Percentiles rank a stretch among this genome's conserved stretches.
These are phyloP conservation scores for Charanyca ferruginea DNA, from an alignment of 2,888 invertebrate species.

Conservation along the genomic window DNA sequence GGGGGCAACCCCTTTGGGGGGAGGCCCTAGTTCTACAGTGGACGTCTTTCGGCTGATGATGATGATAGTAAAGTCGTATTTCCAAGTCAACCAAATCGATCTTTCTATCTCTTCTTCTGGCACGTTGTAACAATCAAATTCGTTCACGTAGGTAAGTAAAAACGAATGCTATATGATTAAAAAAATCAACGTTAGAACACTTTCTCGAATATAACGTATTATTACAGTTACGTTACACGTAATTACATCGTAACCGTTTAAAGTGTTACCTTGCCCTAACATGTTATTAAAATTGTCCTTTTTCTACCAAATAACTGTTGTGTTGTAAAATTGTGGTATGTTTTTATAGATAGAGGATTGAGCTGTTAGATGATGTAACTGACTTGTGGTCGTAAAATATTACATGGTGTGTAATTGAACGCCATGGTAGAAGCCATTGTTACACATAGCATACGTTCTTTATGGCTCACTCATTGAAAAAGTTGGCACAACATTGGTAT, in stretches of 20 bases:
- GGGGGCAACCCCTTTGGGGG: no score
- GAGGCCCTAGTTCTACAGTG: no score
- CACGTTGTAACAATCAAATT: conserved; percentile 27
- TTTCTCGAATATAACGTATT: conserved; percentile 52
- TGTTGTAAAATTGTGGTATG: conserved; percentile 19
- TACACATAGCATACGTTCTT: no score
- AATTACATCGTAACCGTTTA: conserved; percentile 34
- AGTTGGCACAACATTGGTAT: no score
- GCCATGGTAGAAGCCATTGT: no score
- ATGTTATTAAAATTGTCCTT: conserved; percentile 46
- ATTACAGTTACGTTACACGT: conserved; percentile 54
- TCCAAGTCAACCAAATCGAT: no score
- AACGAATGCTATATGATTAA: conserved; percentile 55
- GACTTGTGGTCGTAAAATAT: not conserved
- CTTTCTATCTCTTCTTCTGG: not conserved
- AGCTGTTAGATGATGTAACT: conserved; percentile 37
- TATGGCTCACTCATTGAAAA: no score
- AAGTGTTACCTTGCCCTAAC: conserved; percentile 18
- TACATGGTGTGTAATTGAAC: conserved; percentile 21
- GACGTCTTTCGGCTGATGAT: no score
- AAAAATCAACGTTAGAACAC: conserved; percentile 42
- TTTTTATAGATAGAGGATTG: conserved; percentile 27
- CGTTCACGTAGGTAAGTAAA: conserved; percentile 33
- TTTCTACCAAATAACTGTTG: conserved; percentile 41
- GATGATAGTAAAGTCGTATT: no score